Conservation (phyloP, 2,888 invertebrate genomes). For the Parnassius mnemosyne region DNA sequence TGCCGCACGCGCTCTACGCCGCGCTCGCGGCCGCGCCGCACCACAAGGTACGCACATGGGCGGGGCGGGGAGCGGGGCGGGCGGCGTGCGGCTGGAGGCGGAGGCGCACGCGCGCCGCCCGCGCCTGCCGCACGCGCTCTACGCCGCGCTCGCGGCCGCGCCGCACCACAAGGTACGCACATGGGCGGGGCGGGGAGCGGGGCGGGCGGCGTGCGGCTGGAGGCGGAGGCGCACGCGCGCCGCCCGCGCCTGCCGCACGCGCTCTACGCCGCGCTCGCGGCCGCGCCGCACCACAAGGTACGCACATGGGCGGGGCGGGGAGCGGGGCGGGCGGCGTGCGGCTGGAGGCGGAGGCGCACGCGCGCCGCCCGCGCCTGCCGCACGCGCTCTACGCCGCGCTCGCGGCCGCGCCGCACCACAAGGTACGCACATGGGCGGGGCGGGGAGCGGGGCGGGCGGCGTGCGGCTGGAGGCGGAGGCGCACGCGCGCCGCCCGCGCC, state of each 20-base stretch:
- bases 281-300: conserved; percentile 44
- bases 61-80: conserved; percentile 35
- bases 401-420: conserved; percentile 41
- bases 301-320: conserved; percentile 28
- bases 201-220: conserved; percentile 22
- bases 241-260: conserved; percentile 41
- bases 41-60: conserved; percentile 36
- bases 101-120: conserved; percentile 35
- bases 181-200: conserved; percentile 27
- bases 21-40: conserved; percentile 75
- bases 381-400: conserved; percentile 75
- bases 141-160: conserved; percentile 78
- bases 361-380: conserved; percentile 37
- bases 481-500: conserved; percentile 29
- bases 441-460: no score
- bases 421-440: conserved; percentile 31
- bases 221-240: conserved; percentile 1
- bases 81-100: conserved; percentile 36
- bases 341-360: conserved; percentile 39
- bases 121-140: conserved; percentile 48
- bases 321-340: conserved; percentile 37
- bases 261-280: conserved; percentile 78
- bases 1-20: conserved; percentile 57
- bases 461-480: background rate
- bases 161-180: conserved; percentile 37